phyloP scores from a whole-genome alignment of 2,113 vertebrate species.

The Mus spicilegus region DNA sequence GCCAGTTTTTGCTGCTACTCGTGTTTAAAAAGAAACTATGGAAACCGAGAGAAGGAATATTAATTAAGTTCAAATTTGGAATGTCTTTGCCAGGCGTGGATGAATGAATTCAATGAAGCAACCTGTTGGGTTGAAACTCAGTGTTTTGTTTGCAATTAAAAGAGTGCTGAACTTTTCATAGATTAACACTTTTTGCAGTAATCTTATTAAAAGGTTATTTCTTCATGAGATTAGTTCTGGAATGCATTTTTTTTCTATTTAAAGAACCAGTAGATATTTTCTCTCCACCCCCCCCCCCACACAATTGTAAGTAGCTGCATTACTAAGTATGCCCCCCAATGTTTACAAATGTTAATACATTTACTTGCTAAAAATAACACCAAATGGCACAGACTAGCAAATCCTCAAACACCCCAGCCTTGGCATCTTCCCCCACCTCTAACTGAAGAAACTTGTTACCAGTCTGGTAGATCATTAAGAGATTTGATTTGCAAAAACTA shows the following conservation, averaged over 20 bases:
- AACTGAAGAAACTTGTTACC: conserved; percentile 15
- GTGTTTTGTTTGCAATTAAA: conserved; percentile 87
- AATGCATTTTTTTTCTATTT: conserved; percentile 75
- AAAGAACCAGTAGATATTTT: conserved; percentile 84
- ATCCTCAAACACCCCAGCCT: background rate
- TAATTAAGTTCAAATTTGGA: conserved; percentile 93
- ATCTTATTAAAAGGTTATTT: conserved; percentile 91
- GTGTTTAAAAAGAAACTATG: conserved; percentile 93
- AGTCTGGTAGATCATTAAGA: conserved; percentile 1
- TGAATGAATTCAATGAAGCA: conserved; percentile 89
- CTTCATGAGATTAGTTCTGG: conserved; percentile 86
- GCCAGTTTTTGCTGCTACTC: conserved; percentile 88
- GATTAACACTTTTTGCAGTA: conserved; percentile 91
- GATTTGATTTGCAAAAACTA: background rate
- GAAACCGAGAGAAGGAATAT: conserved; percentile 91
- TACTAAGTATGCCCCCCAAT: conserved; percentile 2
- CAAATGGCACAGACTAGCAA: conserved; percentile 3
- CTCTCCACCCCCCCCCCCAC: conserved; percentile 54
- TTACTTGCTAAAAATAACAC: background rate
- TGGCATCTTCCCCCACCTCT: background rate
- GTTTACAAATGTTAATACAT: background rate
- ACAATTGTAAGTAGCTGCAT: conserved; percentile 16
- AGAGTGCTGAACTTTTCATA: conserved; percentile 88
- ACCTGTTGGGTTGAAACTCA: conserved; percentile 90
- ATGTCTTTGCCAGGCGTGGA: conserved; percentile 89